These are phyloP conservation scores for Hoplostethus atlanticus DNA, from an alignment of 2,797 vertebrate species.

Conservation along the genomic window DNA sequence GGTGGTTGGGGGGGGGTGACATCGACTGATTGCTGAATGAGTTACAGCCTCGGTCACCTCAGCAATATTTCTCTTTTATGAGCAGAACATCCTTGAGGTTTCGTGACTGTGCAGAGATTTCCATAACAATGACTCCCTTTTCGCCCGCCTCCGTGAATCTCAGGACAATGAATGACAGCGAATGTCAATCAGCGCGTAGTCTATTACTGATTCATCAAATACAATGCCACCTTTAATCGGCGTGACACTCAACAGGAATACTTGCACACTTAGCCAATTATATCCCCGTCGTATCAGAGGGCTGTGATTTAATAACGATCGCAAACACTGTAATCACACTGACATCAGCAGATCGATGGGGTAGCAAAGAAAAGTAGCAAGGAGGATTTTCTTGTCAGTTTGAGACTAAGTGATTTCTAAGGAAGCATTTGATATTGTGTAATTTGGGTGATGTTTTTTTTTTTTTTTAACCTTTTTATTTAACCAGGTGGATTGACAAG, in stretches of 20 bases:
- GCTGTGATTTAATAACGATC: slow-evolving; percentile 12
- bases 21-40: slow-evolving; percentile 23
- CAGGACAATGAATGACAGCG: slow-evolving; percentile 6
- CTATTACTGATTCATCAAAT: slow-evolving; percentile 5
- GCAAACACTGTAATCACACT: no score
- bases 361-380: neutral
- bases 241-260: slow-evolving; percentile 2
- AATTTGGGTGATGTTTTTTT: neutral
- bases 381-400: neutral
- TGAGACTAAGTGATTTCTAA: no score
- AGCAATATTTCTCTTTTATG: slow-evolving; percentile 6
- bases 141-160: slow-evolving; percentile 1
- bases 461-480: neutral
- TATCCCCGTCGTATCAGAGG: neutral
- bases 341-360: no score
- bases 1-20: slow-evolving; percentile 1
- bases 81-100: slow-evolving; percentile 10
- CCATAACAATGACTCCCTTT: slow-evolving; percentile 38
- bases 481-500: neutral
- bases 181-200: slow-evolving; percentile 5
- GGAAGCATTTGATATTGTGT: no score
- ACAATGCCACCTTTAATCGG: neutral
- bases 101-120: slow-evolving; percentile 39
- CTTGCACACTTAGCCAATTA: slow-evolving; percentile 6
- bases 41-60: neutral